Base-by-base conservation (phyloP, 1,140 invertebrate species). In the Alviniconcha marisindica region DNA sequence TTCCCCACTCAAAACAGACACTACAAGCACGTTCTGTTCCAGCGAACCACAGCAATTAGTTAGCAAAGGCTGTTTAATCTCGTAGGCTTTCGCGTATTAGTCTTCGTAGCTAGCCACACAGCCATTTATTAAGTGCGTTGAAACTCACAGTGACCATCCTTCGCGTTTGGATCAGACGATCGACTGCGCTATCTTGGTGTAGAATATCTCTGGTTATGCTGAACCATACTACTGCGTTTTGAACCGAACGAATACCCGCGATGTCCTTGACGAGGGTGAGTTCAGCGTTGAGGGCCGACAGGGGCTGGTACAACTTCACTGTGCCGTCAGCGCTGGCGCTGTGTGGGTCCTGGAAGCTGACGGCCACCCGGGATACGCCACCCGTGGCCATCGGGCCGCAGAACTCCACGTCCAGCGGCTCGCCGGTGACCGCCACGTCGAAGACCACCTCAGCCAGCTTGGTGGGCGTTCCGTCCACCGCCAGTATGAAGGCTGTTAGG, bases 361-460 rank as follows among this genome's bases (percentile, higher is more conserved):
- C 54, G 4, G 82, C 82, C 24, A 83, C 31, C 0, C 82, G 38
- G 38, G 74, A 0, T 3, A 60, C 60, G 0, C 54, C 63, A 2
- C 82, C 82, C 4, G 73, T 10, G 36, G 14, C 60, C 15, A 2
- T 3, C 2, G 82, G 76, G 3, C 33, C n/a, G 76, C 82, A 83
- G 56, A 83, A 48, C 82, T 83, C 82, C 31, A 83, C 40, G 76
- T 83, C 82, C 38, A 83, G 76, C n/a, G 82, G 82, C 31, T 69
- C 44, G 15, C 82, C 82, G 15, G 66, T 33, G 15, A 51, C 24
- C 48, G 38, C 63, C 1, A 56, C 28, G 82, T 38, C 56, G 56
- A 83, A 77, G 4, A 0, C 40, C 54, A 44, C 24, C 38, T 66
- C 82, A 36, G 56, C 36, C 51, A 78, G 28, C 3, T 31, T 38